phyloP scores from a whole-genome alignment of 2,888 invertebrate species.

The Leptopilina drosophilae region DNA sequence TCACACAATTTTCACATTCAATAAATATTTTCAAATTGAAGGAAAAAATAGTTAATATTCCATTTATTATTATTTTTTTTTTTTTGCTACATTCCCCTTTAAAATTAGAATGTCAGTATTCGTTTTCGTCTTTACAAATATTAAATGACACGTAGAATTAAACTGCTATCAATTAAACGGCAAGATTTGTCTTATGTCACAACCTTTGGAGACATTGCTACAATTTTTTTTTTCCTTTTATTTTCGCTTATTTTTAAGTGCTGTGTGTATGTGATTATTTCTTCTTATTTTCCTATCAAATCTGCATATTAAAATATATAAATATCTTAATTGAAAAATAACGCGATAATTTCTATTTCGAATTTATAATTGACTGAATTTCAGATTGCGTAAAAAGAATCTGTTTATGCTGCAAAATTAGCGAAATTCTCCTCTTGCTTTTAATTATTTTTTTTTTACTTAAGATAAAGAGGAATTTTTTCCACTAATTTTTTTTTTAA shows the following conservation, averaged over 20 bases:
- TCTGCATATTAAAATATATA: background rate
- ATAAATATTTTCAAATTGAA: too few species aligned
- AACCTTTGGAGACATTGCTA: conserved; percentile 11
- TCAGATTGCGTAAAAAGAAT: background rate
- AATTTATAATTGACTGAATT: background rate
- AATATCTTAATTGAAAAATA: conserved; percentile 13
- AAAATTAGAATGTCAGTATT: background rate
- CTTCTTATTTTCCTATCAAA: background rate
- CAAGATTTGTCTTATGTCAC: conserved; percentile 7
- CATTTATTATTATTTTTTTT: too few species aligned
- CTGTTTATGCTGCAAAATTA: too few species aligned
- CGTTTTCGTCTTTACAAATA: background rate
- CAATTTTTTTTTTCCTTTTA: background rate
- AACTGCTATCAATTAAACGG: background rate
- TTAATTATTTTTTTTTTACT: too few species aligned
- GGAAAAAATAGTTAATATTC: too few species aligned
- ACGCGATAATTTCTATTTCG: background rate
- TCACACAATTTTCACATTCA: too few species aligned
- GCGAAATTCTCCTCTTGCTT: too few species aligned
- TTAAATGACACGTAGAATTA: conserved; percentile 12
- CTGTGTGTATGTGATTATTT: too few species aligned
- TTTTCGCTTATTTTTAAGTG: too few species aligned
- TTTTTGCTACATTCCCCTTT: too few species aligned
- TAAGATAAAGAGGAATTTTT: too few species aligned
- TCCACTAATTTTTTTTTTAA: too few species aligned